Evolutionary conservation across 1,140 invertebrate species (phyloP).

Genomic region (Tyrophagus putrescentiae): DNA sequence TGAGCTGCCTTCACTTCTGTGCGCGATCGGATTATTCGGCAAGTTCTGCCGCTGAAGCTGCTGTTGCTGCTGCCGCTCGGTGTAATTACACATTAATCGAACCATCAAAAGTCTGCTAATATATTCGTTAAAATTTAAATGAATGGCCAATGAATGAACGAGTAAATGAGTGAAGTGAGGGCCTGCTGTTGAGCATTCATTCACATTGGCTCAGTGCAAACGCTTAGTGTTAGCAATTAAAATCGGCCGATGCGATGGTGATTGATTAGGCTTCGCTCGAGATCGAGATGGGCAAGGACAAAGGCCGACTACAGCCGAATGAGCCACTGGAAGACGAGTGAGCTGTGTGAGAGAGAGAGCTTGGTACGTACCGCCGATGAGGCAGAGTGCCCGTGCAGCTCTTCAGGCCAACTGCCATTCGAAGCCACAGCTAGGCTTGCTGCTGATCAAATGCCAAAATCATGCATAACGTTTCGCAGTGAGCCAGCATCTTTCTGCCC

Average conservation of each 20-base stretch:
- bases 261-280: constrained; percentile 7
- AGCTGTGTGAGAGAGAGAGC: neutral
- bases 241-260: neutral
- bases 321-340: neutral
- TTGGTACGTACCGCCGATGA: neutral
- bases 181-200: too few relatives aligned
- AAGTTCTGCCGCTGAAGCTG: too few relatives aligned
- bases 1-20: too few relatives aligned
- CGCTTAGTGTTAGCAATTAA: constrained; percentile 6
- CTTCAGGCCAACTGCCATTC: too few relatives aligned
- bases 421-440: too few relatives aligned
- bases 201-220: neutral
- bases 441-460: too few relatives aligned
- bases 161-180: neutral
- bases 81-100: constrained; percentile 15
- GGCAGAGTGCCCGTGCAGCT: neutral
- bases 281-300: neutral
- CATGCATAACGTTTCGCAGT: too few relatives aligned
- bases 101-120: constrained; percentile 2
- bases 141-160: neutral
- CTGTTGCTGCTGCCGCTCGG: too few relatives aligned
- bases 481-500: too few relatives aligned
- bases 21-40: too few relatives aligned
- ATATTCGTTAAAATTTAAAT: constrained; percentile 16
- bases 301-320: neutral